Conservation (phyloP, 2,113 vertebrate species). For the Cynocephalus volans region DNA sequence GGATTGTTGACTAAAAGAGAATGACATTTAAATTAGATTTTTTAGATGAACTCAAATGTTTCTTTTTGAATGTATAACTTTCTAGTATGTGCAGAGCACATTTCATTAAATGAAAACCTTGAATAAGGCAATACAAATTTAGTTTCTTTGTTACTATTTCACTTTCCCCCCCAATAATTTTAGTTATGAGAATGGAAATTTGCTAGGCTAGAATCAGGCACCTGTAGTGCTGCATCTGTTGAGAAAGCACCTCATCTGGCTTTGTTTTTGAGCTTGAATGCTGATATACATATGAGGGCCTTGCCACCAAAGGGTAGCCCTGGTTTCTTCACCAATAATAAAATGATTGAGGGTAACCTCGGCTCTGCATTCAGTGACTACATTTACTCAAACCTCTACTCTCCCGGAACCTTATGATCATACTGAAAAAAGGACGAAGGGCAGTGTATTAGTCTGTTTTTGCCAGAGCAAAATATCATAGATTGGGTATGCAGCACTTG, state of each 20-base stretch:
- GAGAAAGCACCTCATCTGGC: not conserved
- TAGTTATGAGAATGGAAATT: slow-evolving; percentile 61
- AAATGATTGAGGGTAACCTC: not conserved
- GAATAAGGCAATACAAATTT: slow-evolving; percentile 64
- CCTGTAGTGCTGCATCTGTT: not conserved
- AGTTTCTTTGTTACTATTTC: slow-evolving; percentile 56
- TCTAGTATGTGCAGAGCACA: slow-evolving; percentile 32
- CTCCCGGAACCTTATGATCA: not conserved
- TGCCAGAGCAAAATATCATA: not conserved
- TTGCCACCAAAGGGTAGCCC: not conserved
- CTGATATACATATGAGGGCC: not conserved
- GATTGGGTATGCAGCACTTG: not conserved
- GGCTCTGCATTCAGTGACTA: not conserved
- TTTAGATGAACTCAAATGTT: slow-evolving; percentile 56
- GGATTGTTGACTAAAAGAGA: slow-evolving; percentile 56
- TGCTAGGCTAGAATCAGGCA: slow-evolving; percentile 40
- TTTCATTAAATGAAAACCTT: slow-evolving; percentile 66
- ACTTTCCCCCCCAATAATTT: not conserved
- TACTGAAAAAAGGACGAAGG: not conserved
- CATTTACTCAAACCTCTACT: not conserved
- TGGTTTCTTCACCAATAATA: not conserved
- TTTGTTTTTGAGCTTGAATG: not conserved
- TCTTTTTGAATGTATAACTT: slow-evolving; percentile 68
- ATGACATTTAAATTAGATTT: slow-evolving; percentile 73
- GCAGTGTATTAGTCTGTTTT: not conserved